These are phyloP conservation scores for Mormyrus proboscirostris DNA, from an alignment of 2,797 vertebrate species.

Conservation along the genomic window DNA sequence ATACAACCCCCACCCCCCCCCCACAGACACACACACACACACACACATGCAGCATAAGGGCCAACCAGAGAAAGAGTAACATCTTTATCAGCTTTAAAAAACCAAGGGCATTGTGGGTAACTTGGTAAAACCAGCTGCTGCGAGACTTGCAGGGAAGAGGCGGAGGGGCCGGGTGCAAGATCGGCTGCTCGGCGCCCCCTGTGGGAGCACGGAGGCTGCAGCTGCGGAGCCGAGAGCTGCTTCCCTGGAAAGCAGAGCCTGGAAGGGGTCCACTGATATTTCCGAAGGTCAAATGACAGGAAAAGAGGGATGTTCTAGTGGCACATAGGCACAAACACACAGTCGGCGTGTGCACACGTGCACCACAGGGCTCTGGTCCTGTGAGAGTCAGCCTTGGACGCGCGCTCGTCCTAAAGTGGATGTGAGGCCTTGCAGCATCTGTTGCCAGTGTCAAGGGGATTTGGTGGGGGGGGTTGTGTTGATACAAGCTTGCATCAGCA, in stretches of 20 bases:
- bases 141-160: background rate
- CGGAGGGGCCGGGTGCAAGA: background rate
- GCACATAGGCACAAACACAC: slow-evolving; percentile 2
- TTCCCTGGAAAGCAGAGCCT: slow-evolving; percentile 20
- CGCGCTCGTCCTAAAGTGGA: background rate
- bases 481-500: slow-evolving; percentile 29
- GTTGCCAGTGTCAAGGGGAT: background rate
- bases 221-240: slow-evolving; percentile 16
- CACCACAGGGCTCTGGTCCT: background rate
- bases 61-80: background rate
- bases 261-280: slow-evolving; percentile 28
- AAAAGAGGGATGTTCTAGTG: slow-evolving; percentile 24
- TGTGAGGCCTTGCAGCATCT: background rate
- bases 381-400: background rate
- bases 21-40: too few relatives aligned
- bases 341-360: background rate
- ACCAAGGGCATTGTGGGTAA: slow-evolving; percentile 15
- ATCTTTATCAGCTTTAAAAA: background rate
- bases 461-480: background rate
- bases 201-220: background rate
- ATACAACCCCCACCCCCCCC: background rate
- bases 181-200: background rate
- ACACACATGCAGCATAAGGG: background rate
- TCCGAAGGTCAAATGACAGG: slow-evolving; percentile 34
- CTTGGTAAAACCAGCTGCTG: background rate